Percentiles rank a stretch among this genome's conserved stretches.
Evolutionary conservation across 2,797 vertebrate species (phyloP).

Genomic region (Arnoldichthys spilopterus): DNA sequence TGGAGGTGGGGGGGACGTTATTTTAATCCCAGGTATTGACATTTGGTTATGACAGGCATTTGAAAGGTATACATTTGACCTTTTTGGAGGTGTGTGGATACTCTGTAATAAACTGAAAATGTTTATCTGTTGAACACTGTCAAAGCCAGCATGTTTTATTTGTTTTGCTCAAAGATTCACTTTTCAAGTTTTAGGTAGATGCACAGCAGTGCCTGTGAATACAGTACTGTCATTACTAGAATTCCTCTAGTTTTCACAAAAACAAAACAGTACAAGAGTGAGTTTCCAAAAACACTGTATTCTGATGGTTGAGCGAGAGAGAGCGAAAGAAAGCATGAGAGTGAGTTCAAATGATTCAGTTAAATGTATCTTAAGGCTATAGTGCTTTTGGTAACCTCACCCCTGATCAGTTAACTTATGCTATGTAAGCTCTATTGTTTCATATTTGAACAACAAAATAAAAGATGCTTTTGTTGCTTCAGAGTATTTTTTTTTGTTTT

Average conservation of each 20-base stretch:
- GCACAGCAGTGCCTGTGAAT: constrained; percentile 30
- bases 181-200: constrained; percentile 69
- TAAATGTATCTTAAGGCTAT: constrained; percentile 2
- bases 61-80: constrained; percentile 76
- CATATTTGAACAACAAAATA: constrained; percentile 57
- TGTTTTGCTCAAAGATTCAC: constrained; percentile 82
- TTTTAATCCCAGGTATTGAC: constrained; percentile 84
- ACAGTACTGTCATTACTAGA: constrained; percentile 39
- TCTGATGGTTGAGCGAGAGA: neutral
- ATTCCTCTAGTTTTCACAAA: constrained; percentile 34
- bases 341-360: neutral
- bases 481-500: constrained; percentile 23
- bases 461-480: constrained; percentile 55
- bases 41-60: constrained; percentile 73
- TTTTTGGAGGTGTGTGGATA: constrained; percentile 71
- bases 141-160: constrained; percentile 85
- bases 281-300: constrained; percentile 16
- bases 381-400: constrained; percentile 21
- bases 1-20: constrained; percentile 79
- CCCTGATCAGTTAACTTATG: constrained; percentile 41
- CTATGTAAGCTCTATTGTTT: constrained; percentile 51
- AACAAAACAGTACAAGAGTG: constrained; percentile 2
- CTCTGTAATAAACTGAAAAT: constrained; percentile 87
- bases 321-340: constrained; percentile 13
- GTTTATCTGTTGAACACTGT: constrained; percentile 83